Evolutionary conservation across 1,140 invertebrate genomes (phyloP), one percentile per base, ranked within the genome.

Genomic region (Scaptomyza pallida): DNA sequence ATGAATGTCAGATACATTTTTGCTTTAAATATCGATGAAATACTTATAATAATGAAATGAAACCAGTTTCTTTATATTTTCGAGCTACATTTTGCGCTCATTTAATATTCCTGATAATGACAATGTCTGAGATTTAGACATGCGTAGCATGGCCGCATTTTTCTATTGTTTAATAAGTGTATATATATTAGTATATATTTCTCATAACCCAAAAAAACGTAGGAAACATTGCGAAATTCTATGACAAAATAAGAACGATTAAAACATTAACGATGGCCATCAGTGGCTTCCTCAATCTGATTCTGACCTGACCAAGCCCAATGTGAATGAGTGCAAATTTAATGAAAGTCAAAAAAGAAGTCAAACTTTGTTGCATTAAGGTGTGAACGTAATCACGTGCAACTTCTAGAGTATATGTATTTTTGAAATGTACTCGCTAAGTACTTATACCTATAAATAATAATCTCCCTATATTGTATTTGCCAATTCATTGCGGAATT

Each of bases 61-160:
- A 83, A 83, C 80, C 80, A 79, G 80, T 83, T 83, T 75, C n/a
- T n/a, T n/a, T n/a, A n/a, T 17, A 5, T 35, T 37, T 37, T 83
- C 85, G 71, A 16, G 5, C 41, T 41, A n/a, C n/a, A n/a, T 37
- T 78, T 74, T 71, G 64, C 56, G 68, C 55, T 75, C 64, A 65
- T 71, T 71, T 75, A 51, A 75, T 72, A 85, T 85, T 72, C 62
- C 70, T 85, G 50, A 75, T 83, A 64, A 77, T 70, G 55, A 60
- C 41, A 71, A 47, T 19, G 15, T 43, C 55, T 37, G 23, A 40
- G 55, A 33, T 30, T 35, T 41, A 10, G 21, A n/a, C 52, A 47
- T 47, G 41, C 40, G 43, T 56, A 8, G 67, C 43, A 9, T 70
- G 51, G 50, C 67, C 67, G 51, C 59, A 62, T 69, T 62, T 67